A percentile compares a stretch with the other conserved stretches of the same genome.
Evolutionary conservation across 2,113 vertebrate genomes (phyloP).

Genomic region (Hyaena hyaena): DNA sequence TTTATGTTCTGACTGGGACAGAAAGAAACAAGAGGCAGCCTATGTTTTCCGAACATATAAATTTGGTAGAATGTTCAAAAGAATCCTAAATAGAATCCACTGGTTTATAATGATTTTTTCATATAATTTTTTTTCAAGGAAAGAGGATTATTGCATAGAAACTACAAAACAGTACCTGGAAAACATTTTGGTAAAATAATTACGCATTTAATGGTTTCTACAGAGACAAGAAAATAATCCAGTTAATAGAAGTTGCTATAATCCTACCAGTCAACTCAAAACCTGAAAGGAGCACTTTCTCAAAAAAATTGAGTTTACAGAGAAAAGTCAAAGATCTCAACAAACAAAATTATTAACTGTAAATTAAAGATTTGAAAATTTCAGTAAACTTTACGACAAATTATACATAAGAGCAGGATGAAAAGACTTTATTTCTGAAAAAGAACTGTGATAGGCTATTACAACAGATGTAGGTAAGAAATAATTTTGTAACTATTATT

Average conservation of each 20-base stretch:
- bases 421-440: background rate
- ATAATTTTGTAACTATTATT: background rate
- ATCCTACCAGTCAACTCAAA: background rate
- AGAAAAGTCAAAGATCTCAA: background rate
- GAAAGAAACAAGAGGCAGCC: constrained; percentile 39
- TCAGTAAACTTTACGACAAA: background rate
- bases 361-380: background rate
- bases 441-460: background rate
- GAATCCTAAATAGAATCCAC: constrained; percentile 30
- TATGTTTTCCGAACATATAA: constrained; percentile 13
- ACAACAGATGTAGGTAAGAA: background rate
- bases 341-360: background rate
- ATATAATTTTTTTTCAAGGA: background rate
- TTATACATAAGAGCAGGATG: background rate
- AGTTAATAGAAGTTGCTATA: background rate
- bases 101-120: background rate
- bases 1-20: constrained; percentile 48
- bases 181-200: background rate
- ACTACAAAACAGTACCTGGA: background rate
- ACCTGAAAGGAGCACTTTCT: background rate
- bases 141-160: background rate
- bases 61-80: constrained; percentile 11
- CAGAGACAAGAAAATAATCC: background rate
- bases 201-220: background rate
- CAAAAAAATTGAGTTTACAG: background rate